Evolutionary conservation across 2,113 vertebrate genomes (phyloP).

Genomic region (Symphodus melops): DNA sequence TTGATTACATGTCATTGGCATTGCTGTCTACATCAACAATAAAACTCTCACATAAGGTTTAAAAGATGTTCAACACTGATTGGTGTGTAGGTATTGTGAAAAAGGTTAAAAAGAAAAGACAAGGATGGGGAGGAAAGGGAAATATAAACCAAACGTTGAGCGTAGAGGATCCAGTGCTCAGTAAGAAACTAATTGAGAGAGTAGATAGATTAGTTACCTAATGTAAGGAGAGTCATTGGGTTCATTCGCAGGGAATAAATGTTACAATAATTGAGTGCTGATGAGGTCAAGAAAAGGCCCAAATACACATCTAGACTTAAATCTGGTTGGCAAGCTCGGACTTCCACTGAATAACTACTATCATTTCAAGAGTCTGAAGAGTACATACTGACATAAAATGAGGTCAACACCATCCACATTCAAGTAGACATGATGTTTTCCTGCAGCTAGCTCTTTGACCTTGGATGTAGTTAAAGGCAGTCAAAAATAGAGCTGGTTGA

Average conservation of each 20-base stretch:
- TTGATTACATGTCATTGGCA: no score
- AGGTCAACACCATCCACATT: not conserved
- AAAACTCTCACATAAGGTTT: no score
- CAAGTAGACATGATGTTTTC: not conserved
- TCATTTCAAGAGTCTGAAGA: not conserved
- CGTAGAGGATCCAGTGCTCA: not conserved
- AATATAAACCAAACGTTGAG: not conserved
- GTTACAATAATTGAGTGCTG: not conserved
- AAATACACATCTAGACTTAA: not conserved
- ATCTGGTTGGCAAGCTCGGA: not conserved
- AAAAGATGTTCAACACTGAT: not conserved
- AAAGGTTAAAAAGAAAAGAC: not conserved
- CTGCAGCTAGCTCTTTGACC: not conserved
- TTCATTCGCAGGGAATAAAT: not conserved
- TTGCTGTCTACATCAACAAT: no score
- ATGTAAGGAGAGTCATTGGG: not conserved
- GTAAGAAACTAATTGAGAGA: not conserved
- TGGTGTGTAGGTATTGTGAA: not conserved
- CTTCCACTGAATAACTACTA: not conserved
- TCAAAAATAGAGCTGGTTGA: slow-evolving; percentile 41
- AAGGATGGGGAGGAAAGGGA: not conserved
- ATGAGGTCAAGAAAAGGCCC: not conserved
- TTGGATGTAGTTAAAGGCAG: slow-evolving; percentile 13
- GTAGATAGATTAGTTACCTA: not conserved
- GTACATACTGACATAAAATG: not conserved